Evolutionary conservation across 2,888 invertebrate genomes (phyloP).

Genomic region (Leptarthrus brevirostris): DNA sequence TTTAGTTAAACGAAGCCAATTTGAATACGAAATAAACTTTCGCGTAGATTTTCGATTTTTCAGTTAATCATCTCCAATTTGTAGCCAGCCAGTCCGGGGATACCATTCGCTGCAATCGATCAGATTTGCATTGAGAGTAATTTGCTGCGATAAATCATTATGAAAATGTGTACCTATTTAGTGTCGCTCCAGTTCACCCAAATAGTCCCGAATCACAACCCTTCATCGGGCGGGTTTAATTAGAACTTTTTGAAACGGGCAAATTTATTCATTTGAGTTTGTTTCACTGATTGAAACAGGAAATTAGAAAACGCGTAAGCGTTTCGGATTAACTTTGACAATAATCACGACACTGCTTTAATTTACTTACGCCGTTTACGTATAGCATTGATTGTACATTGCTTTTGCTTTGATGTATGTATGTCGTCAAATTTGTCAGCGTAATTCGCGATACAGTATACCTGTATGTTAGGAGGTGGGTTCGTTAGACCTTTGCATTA

Average conservation of each 20-base stretch:
- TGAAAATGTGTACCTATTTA: constrained; percentile 37
- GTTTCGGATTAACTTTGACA: background rate
- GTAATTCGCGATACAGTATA: background rate
- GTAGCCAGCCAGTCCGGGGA: constrained; percentile 9
- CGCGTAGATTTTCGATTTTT: constrained; percentile 35
- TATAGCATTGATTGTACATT: background rate
- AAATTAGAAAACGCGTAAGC: constrained; percentile 13
- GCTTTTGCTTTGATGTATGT: background rate
- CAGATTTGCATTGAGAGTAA: constrained; percentile 38
- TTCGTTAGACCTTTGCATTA: background rate
- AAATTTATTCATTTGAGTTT: constrained; percentile 17
- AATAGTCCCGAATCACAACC: background rate
- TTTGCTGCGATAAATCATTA: constrained; percentile 33
- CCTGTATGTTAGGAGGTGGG: background rate
- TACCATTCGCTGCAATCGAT: constrained; percentile 20
- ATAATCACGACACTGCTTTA: background rate
- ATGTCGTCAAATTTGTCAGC: background rate
- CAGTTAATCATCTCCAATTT: constrained; percentile 39
- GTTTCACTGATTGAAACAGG: constrained; percentile 19
- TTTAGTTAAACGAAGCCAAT: constrained; percentile 41
- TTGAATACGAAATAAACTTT: constrained; percentile 32
- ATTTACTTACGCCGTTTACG: background rate
- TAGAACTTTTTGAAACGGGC: constrained; percentile 34
- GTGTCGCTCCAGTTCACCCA: constrained; percentile 10
- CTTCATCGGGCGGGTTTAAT: constrained; percentile 17